Evolutionary conservation across 2,113 vertebrate species (phyloP).

Genomic region (Notiomystis cincta): DNA sequence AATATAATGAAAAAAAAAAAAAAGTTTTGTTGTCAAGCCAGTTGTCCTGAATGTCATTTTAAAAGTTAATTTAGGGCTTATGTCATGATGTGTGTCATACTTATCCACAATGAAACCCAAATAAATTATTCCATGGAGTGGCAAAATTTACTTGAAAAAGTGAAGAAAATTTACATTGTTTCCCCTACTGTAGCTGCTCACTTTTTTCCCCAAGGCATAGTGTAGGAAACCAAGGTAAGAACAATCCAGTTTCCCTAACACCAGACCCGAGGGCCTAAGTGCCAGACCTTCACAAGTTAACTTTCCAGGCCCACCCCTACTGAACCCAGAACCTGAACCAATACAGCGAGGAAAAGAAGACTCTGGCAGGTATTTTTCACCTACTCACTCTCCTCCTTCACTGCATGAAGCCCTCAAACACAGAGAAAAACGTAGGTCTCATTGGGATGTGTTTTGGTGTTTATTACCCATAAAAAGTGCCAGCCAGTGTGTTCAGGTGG

Average conservation of each 20-base stretch:
- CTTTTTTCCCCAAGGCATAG: not conserved
- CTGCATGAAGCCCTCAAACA: not conserved
- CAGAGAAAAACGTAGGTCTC: not conserved
- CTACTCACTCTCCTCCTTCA: not conserved
- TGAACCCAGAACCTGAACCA: not conserved
- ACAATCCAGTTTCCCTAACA: not conserved
- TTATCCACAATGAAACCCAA: constrained; percentile 32
- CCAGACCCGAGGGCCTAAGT: fast-evolving
- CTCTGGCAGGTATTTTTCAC: not conserved
- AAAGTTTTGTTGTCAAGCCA: constrained; percentile 1
- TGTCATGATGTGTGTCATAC: constrained; percentile 28
- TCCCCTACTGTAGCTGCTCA: not conserved
- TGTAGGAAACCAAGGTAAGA: not conserved
- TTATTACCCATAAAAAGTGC: not conserved
- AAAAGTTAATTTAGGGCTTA: constrained; percentile 31
- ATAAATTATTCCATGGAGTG: constrained; percentile 46
- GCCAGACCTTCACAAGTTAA: not conserved
- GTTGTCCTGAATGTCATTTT: constrained; percentile 46
- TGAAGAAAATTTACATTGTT: constrained; percentile 6
- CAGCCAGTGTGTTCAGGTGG: not conserved
- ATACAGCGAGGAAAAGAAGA: not conserved
- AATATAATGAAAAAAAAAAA: not conserved
- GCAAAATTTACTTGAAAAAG: constrained; percentile 25
- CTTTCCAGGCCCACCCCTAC: not conserved
- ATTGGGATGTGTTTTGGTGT: not conserved